Percentiles rank a stretch among this genome's conserved stretches.
phyloP scores from a whole-genome alignment of 2,888 invertebrate species.

The Lasioglossum pauxillum region DNA sequence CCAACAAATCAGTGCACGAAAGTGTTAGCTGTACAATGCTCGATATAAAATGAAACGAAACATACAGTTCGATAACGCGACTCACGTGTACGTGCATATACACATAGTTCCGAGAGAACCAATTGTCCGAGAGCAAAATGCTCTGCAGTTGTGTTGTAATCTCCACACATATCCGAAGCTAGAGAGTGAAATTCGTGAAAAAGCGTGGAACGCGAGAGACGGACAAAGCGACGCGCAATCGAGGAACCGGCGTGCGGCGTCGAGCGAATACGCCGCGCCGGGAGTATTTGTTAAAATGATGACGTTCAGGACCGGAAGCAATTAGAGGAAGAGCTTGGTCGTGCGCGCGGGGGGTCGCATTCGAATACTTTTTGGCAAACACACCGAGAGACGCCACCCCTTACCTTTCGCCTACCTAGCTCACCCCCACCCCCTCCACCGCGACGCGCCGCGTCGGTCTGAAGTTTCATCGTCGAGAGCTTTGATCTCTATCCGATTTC shows the following conservation, averaged over 20 bases:
- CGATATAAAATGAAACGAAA: neutral
- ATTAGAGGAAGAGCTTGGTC: conserved; percentile 59
- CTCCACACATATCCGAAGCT: neutral
- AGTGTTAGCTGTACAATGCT: neutral
- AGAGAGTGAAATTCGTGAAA: neutral
- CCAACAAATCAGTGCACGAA: neutral
- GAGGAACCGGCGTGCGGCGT: neutral
- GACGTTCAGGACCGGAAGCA: conserved; percentile 55
- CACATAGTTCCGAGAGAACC: neutral
- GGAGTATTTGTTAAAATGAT: conserved; percentile 44
- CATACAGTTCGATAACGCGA: neutral
- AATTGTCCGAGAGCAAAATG: neutral
- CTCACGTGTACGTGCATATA: neutral
- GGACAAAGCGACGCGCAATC: neutral
- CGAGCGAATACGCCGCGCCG: conserved; percentile 20
- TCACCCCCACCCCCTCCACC: neutral
- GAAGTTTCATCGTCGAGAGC: neutral
- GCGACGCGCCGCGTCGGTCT: neutral
- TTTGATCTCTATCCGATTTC: conserved; percentile 18
- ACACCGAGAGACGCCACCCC: neutral
- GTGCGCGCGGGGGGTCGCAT: conserved; percentile 13
- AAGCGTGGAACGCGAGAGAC: neutral
- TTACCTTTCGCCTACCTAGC: conserved; percentile 10
- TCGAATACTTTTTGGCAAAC: conserved; percentile 45
- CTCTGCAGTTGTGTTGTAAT: neutral